phyloP scores from a whole-genome alignment of 2,888 invertebrate genomes.

The Chromoteleia sp. region DNA sequence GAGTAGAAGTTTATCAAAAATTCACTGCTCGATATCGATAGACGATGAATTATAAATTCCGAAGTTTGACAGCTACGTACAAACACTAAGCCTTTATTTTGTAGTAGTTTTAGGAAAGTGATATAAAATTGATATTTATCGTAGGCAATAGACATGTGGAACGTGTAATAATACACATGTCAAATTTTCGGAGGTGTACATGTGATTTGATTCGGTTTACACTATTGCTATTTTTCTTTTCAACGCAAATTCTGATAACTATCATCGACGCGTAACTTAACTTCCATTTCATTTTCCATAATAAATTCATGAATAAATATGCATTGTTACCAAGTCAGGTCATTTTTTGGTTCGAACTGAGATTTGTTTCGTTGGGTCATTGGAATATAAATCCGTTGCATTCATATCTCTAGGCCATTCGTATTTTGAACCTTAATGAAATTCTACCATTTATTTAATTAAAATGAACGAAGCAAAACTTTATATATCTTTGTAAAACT shows the following conservation, averaged over 20 bases:
- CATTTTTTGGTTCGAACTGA: too few species aligned
- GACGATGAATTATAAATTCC: conserved; percentile 26
- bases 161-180: conserved; percentile 6
- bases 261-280: not conserved
- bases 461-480: conserved; percentile 11
- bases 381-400: too few species aligned
- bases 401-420: too few species aligned
- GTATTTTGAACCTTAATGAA: not conserved
- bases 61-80: conserved; percentile 20
- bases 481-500: conserved; percentile 31
- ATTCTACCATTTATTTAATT: conserved; percentile 6
- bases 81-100: conserved; percentile 20
- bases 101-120: conserved; percentile 12
- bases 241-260: conserved; percentile 2
- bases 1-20: conserved; percentile 42
- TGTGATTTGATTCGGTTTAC: conserved; percentile 3
- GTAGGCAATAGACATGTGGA: conserved; percentile 10
- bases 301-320: too few species aligned
- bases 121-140: conserved; percentile 43
- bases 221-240: conserved; percentile 1
- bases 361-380: too few species aligned
- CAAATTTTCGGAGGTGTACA: not conserved
- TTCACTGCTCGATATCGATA: conserved; percentile 2
- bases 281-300: conserved; percentile 42
- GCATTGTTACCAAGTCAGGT: too few species aligned